Evolutionary conservation across 2,888 invertebrate species (phyloP), one percentile per base, ranked within the genome.

Genomic region (Stictocephala bisonia): DNA sequence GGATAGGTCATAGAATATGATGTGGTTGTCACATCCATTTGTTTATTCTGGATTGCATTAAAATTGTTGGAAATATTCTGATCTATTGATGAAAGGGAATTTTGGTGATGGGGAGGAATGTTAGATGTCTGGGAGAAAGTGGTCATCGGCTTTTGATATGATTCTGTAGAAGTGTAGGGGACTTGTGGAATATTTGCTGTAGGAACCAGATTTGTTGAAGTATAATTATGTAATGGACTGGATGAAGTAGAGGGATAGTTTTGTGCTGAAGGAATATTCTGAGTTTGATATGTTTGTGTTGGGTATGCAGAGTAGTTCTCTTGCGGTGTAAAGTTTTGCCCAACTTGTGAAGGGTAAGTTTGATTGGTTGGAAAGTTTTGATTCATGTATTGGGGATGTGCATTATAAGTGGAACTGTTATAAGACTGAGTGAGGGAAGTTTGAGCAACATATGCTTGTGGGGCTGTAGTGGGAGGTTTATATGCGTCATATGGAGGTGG

Each of bases 401-500:
- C n/a, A n/a, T n/a, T n/a, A n/a, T n/a, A n/a, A n/a, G n/a, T n/a
- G n/a, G n/a, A n/a, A n/a, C n/a, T n/a, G n/a, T n/a, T n/a, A n/a
- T n/a, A n/a, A 15, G 56, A 27, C 3, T 6, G 3, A 3, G n/a
- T 44, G 44, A 9, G n/a, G 15, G 7, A 44, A 44, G 44, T 3
- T 15, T 27, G 18, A 15, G 29, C n/a, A 2, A 22, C n/a, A 35
- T 76, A 60, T 22, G 74, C 74, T 56, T 77, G 78, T 0, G 79
- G 74, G 0, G 80, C 20, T 15, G 84, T 83, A 2, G 84, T 83
- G 11, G 73, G 53, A 31, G 29, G 7, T 3, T 35, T 77, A 29
- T 82, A 83, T 6, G 82, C 82, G 80, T 84, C 77, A 79, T 83
- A 72, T 77, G 84, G 81, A 3, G 82, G 81, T 71, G 82, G 80